Base-by-base conservation (phyloP, 2,113 vertebrate genomes). In the Eidolon helvum region DNA sequence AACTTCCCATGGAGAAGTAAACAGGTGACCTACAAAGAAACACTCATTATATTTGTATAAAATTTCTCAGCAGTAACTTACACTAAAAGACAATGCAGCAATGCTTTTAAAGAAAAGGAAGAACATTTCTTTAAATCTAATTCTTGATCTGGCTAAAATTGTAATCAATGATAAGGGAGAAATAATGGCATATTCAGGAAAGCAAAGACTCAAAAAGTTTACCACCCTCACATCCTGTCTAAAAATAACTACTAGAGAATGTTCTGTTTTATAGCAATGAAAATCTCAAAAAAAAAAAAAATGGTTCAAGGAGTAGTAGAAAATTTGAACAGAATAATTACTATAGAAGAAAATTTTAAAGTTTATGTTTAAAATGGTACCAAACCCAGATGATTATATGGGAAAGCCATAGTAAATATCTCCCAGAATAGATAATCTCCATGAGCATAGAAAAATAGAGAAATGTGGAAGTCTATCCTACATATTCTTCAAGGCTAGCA, bases 251-350 rank as follows among this genome's bases (percentile, higher is more conserved):
- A 82, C 14, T 61, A 88, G 30, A 88, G 22, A 96, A 88, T 80
- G 22, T 61, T 84, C 69, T 90, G 11, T 84, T 90, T 94, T 38
- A 92, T 63, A 79, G 9, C 24, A 94, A 71, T 24, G 38, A 59
- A 94, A 96, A 59, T 28, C 24, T 92, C 35, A 84, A 22, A 33
- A 4, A 50, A 50, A 16, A 50, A 50, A 50, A 48, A 48, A 43
- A 43, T 79, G 38, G 10, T 79, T 78, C 33, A 95, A 87, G 14
- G 79, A 61, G 16, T 79, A 26, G 26, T 90, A 72, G 68, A 80
- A 79, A 95, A 83, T 83, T 38, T 80, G 10, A 96, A 69, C 10
- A 79, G 10, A 96, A 95, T 86, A 89, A 87, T 87, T 87, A 74
- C 11, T n/a, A 18, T 21, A 38, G n/a, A 30, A 91, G 28, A 80